Evolutionary conservation across 2,113 vertebrate genomes (phyloP).

Genomic region (Hyaena hyaena): DNA sequence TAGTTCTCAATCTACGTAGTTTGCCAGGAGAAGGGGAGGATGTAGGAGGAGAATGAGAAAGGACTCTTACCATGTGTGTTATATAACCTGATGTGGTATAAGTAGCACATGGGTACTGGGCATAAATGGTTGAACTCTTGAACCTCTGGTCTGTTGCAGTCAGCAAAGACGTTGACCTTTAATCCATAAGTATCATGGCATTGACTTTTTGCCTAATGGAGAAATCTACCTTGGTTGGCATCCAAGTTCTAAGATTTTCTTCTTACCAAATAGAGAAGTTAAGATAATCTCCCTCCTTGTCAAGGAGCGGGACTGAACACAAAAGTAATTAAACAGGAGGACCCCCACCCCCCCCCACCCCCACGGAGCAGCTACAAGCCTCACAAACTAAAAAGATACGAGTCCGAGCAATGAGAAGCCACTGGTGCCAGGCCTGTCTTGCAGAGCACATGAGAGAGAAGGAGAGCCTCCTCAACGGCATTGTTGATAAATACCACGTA

Average conservation of each 20-base stretch:
- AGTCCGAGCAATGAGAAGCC: not conserved
- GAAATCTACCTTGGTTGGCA: slow-evolving; percentile 11
- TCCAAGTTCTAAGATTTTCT: not conserved
- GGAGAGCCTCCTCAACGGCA: not conserved
- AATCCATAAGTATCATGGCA: not conserved
- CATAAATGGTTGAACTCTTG: not conserved
- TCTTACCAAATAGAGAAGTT: not conserved
- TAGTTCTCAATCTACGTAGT: not conserved
- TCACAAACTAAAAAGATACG: not conserved
- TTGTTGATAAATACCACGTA: not conserved
- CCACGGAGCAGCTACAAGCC: not conserved
- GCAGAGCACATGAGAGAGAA: not conserved
- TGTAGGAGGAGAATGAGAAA: not conserved
- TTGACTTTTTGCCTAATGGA: not conserved
- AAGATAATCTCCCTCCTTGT: not conserved
- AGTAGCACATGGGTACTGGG: not conserved
- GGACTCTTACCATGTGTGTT: not conserved
- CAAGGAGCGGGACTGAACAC: not conserved
- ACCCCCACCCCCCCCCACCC: no score
- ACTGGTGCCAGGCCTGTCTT: not conserved
- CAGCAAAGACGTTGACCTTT: slow-evolving; percentile 28
- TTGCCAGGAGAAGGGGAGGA: not conserved
- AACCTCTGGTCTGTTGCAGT: not conserved
- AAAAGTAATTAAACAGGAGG: not conserved
- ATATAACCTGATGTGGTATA: not conserved